Percentiles rank a stretch among this genome's conserved stretches.
These are phyloP conservation scores for Escarpia spicata DNA, from an alignment of 2,888 invertebrate genomes.

Conservation along the genomic window DNA sequence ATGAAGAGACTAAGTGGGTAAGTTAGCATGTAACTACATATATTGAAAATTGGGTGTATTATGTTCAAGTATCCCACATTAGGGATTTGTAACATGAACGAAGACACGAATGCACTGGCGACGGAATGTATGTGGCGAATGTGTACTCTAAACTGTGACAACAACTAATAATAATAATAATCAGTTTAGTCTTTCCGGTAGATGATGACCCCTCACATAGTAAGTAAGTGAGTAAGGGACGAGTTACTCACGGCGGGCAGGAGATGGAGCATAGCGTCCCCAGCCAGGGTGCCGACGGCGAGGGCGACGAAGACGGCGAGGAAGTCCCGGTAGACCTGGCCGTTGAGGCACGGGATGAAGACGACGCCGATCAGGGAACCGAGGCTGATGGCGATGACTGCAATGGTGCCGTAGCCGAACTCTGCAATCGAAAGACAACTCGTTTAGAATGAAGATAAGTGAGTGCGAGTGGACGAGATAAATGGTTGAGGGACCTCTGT, in stretches of 20 bases:
- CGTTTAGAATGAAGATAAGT: neutral
- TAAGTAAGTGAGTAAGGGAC: neutral
- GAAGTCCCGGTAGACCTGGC: constrained; percentile 78
- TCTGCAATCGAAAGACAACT: neutral
- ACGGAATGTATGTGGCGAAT: too few relatives aligned
- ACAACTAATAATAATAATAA: too few relatives aligned
- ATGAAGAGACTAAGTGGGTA: too few relatives aligned
- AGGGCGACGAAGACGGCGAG: constrained; percentile 89
- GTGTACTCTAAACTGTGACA: too few relatives aligned
- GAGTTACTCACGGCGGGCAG: constrained; percentile 71
- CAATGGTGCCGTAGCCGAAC: constrained; percentile 24
- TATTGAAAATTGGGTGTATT: too few relatives aligned
- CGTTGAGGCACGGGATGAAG: constrained; percentile 27
- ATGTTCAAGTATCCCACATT: too few relatives aligned
- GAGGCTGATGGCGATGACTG: neutral
- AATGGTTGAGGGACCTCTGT: neutral
- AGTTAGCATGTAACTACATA: too few relatives aligned
- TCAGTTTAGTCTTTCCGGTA: too few relatives aligned
- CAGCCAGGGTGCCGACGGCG: constrained; percentile 87
- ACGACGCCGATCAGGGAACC: constrained; percentile 19
- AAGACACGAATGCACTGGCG: too few relatives aligned
- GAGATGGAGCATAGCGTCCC: constrained; percentile 88
- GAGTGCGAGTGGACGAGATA: neutral
- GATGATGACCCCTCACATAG: too few relatives aligned
- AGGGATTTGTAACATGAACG: too few relatives aligned